These are phyloP conservation scores for Cyphomyrus plagiostoma DNA, from an alignment of 2,113 vertebrate species.

Conservation along the genomic window DNA sequence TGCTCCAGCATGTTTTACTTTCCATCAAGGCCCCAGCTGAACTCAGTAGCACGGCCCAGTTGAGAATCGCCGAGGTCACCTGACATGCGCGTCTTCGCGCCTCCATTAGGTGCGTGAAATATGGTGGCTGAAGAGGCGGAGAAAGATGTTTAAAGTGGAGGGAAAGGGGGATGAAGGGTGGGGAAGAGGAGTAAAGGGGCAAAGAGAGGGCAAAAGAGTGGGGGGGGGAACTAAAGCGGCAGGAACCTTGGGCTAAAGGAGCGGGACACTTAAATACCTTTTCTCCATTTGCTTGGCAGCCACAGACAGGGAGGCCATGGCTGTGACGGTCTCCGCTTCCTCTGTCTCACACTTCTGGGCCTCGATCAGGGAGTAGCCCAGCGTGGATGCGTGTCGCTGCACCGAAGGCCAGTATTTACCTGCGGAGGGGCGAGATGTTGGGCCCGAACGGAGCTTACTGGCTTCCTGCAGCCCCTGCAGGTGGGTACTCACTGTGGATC, in stretches of 20 bases:
- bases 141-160: neutral
- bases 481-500: conserved; percentile 75
- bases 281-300: conserved; percentile 80
- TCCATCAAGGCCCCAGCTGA: conserved; percentile 22
- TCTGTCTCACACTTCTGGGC: conserved; percentile 80
- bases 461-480: neutral
- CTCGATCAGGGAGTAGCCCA: conserved; percentile 79
- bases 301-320: conserved; percentile 93
- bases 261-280: conserved; percentile 60
- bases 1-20: conserved; percentile 21
- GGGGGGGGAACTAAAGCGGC: neutral
- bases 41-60: conserved; percentile 23
- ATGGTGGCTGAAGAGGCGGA: neutral
- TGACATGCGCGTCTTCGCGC: too few relatives aligned
- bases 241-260: neutral
- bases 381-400: conserved; percentile 68
- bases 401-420: conserved; percentile 93
- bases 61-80: neutral
- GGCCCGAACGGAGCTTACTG: neutral
- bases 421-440: conserved; percentile 35
- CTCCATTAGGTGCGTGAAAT: neutral
- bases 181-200: neutral
- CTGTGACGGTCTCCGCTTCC: conserved; percentile 89
- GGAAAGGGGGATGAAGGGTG: neutral
- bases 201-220: neutral